phyloP scores from a whole-genome alignment of 2,113 vertebrate species.

The Pterophyllum scalare region DNA sequence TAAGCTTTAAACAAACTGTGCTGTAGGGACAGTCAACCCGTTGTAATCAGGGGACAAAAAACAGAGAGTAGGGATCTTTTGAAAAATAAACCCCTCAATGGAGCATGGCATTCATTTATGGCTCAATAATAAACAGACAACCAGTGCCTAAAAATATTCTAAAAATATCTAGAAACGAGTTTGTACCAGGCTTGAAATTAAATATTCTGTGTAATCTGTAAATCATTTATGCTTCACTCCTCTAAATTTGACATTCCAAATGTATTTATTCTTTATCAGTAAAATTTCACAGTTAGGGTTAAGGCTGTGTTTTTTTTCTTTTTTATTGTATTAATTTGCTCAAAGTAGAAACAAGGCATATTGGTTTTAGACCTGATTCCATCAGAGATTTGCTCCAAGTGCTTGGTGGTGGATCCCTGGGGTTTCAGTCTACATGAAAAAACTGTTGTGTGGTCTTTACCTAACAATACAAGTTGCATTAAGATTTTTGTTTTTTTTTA shows the following conservation, averaged over 20 bases:
- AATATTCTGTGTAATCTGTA: background rate
- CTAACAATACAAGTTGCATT: too few species aligned
- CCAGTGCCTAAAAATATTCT: background rate
- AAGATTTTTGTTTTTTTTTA: too few species aligned
- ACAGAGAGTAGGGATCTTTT: conserved; percentile 5
- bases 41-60: conserved; percentile 55
- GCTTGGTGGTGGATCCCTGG: too few species aligned
- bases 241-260: background rate
- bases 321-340: too few species aligned
- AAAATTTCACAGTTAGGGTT: background rate
- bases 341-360: too few species aligned
- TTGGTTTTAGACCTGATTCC: too few species aligned
- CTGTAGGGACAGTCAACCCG: conserved; percentile 52
- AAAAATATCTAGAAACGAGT: background rate
- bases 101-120: conserved; percentile 9
- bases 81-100: conserved; percentile 37
- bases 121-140: conserved; percentile 4
- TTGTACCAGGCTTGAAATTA: background rate
- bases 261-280: background rate
- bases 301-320: background rate
- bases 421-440: too few species aligned
- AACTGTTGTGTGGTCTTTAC: too few species aligned
- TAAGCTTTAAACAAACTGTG: conserved; percentile 71
- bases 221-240: background rate
- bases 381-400: too few species aligned